Conservation (phyloP, 2,113 vertebrate species). For the Sylvilagus bachmani region DNA sequence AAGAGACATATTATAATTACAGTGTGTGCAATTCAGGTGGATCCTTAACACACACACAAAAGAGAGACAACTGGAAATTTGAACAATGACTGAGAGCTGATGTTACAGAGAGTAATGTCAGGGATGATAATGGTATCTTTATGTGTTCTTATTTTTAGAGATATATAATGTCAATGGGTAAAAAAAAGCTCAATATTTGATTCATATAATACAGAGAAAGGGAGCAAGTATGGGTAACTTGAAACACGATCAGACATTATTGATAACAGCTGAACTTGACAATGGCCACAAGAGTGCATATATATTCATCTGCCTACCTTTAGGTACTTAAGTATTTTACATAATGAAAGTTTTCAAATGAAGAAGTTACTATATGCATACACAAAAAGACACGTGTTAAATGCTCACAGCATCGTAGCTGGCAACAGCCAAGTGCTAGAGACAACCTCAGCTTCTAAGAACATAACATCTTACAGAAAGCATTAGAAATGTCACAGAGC, state of each 20-base stretch:
- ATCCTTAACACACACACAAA: background rate
- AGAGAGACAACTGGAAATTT: background rate
- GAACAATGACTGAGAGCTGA: background rate
- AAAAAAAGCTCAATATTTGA: background rate
- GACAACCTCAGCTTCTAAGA: background rate
- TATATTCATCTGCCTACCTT: background rate
- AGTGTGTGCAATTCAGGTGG: background rate
- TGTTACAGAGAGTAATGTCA: background rate
- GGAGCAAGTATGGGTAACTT: background rate
- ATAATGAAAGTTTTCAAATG: background rate
- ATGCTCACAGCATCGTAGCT: fast-evolving
- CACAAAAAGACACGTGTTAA: background rate
- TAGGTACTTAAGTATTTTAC: background rate
- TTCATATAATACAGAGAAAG: background rate
- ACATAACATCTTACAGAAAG: background rate
- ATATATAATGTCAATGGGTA: background rate
- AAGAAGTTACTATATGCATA: background rate
- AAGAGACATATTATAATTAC: background rate
- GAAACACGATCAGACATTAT: background rate
- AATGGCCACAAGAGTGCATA: fast-evolving
- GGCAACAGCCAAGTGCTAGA: background rate
- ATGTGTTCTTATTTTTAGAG: background rate
- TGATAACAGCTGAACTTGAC: background rate
- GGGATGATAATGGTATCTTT: background rate
- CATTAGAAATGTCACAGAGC: background rate